Evolutionary conservation across 2,888 invertebrate genomes (phyloP), one percentile per base, ranked within the genome.

Genomic region (Macaria notata): DNA sequence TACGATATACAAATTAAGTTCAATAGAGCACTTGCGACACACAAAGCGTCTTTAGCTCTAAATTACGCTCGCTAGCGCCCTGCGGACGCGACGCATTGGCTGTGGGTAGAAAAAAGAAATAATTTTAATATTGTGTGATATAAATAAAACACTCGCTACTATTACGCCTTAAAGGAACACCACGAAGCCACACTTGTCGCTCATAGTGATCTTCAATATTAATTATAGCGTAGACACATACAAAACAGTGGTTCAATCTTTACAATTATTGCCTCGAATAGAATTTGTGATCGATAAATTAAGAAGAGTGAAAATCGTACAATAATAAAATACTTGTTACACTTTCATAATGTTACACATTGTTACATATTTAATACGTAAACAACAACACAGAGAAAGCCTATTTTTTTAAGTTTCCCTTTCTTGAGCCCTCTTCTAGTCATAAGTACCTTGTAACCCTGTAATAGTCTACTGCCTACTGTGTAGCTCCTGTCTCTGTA

Each of bases 21-120:
- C 79, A 69, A 69, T 74, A 81, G 74, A 85, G 83, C 91, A 91
- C 89, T 86, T 90, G 91, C 91, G 89, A 91, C 91, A 90, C 91
- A 90, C 89, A 87, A 84, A 76, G 77, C 77, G 75, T 75, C 70
- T 72, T 72, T 62, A 71, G 71, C 68, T 75, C 66, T 69, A 64
- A 64, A 46, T 64, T 68, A 64, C 70, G 70, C 70, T 70, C 61
- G 59, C 49, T 54, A 43, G 58, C 61, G 59, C 52, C 55, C 72
- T 75, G 77, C 75, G 71, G 68, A 74, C 70, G 74, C 74, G 69
- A 81, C 77, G 81, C 83, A 81, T 76, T 81, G 84, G 83, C 84
- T 86, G 85, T 87, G 84, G 81, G 72, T 75, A 76, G 70, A 72
- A 64, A 70, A 66, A 62, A 65, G 58, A 63, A 70, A 57, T 70